phyloP scores from a whole-genome alignment of 2,797 vertebrate genomes.

The Xenops minutus region DNA sequence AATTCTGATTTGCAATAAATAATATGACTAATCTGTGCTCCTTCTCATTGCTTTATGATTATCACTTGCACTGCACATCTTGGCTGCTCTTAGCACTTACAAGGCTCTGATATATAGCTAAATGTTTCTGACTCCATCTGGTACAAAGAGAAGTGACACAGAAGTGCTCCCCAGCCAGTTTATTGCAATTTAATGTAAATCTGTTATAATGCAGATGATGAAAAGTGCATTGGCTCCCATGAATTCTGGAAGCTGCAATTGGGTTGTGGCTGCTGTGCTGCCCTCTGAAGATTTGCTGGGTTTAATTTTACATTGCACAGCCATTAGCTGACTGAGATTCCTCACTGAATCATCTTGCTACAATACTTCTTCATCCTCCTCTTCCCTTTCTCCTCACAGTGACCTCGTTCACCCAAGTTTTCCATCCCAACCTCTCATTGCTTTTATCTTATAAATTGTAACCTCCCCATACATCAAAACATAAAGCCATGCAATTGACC shows the following conservation, averaged over 20 bases:
- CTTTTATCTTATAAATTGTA: neutral
- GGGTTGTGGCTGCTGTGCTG: neutral
- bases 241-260: conserved; percentile 6
- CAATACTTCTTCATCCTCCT: neutral
- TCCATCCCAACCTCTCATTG: neutral
- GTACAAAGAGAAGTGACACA: conserved; percentile 40
- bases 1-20: conserved; percentile 25
- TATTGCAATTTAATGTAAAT: conserved; percentile 61
- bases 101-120: conserved; percentile 40
- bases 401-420: neutral
- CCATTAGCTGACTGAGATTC: neutral
- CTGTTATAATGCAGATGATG: conserved; percentile 46
- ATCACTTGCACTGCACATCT: neutral
- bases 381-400: neutral
- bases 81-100: conserved; percentile 29
- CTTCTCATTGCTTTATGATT: conserved; percentile 10
- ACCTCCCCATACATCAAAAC: neutral
- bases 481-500: neutral
- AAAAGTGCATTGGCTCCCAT: neutral
- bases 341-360: neutral
- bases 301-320: conserved; percentile 31
- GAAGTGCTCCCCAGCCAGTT: conserved; percentile 45
- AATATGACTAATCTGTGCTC: neutral
- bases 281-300: conserved; percentile 28
- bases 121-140: conserved; percentile 57